phyloP scores from a whole-genome alignment of 2,113 vertebrate genomes.

The Melanostigma gelatinosum region DNA sequence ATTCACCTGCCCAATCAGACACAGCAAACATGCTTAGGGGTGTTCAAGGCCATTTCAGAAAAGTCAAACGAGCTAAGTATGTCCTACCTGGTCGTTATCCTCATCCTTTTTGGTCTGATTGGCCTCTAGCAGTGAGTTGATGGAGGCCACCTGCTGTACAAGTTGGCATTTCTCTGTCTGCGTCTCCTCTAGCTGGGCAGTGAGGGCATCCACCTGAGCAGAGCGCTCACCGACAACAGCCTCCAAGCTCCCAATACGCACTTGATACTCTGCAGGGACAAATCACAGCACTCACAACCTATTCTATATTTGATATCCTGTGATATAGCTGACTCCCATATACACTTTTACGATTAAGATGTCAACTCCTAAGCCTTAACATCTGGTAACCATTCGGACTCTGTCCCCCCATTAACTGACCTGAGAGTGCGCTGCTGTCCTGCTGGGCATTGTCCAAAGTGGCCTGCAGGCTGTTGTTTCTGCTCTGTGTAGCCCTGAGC shows the following conservation, averaged over 20 bases:
- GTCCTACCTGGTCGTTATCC: conserved; percentile 80
- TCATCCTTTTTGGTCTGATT: conserved; percentile 81
- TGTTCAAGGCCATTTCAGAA: neutral
- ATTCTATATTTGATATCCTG: neutral
- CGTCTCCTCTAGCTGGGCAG: conserved; percentile 83
- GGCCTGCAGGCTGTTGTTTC: conserved; percentile 83
- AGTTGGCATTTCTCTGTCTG: conserved; percentile 85
- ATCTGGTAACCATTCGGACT: neutral
- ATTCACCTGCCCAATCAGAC: conserved; percentile 47
- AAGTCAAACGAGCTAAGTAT: neutral
- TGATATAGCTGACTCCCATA: neutral
- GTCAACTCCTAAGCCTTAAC: neutral
- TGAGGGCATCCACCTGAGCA: conserved; percentile 83
- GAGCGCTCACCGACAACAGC: conserved; percentile 81
- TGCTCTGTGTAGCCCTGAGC: conserved; percentile 87
- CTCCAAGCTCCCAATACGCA: conserved; percentile 83
- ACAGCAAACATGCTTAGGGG: conserved; percentile 6
- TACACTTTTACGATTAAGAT: neutral
- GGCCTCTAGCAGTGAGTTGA: conserved; percentile 89
- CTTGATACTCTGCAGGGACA: conserved; percentile 84
- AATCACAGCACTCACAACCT: neutral
- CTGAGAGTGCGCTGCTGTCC: conserved; percentile 84
- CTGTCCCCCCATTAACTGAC: conserved; percentile 71
- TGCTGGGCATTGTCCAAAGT: conserved; percentile 86
- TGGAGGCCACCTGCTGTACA: conserved; percentile 85